Percentiles rank a stretch among this genome's conserved stretches.
Evolutionary conservation across 92 coral and sea anemone species (phyloP).

Genomic region (Zoanthus gigantus): DNA sequence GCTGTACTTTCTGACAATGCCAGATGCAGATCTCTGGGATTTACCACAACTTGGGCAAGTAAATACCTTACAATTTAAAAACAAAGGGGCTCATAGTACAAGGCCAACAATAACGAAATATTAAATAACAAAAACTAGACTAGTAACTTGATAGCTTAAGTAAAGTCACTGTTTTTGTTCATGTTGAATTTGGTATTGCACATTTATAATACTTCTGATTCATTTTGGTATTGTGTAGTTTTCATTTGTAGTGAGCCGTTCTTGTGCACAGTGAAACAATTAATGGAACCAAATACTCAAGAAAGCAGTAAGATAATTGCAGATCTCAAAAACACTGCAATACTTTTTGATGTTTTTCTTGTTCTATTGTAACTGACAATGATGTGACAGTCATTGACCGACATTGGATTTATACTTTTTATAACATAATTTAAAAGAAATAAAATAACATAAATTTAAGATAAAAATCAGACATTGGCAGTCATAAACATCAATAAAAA

Average conservation of each 20-base stretch:
- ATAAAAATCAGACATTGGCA: neutral
- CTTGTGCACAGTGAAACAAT: no score
- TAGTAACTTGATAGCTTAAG: constrained; percentile 39
- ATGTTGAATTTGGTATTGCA: constrained; percentile 46
- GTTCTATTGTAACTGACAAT: no score
- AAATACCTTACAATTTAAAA: constrained; percentile 18
- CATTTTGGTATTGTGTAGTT: no score
- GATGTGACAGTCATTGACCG: no score
- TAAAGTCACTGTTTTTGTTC: constrained; percentile 43
- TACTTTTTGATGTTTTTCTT: no score
- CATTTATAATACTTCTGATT: neutral
- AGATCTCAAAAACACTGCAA: no score
- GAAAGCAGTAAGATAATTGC: no score
- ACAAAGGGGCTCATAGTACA: constrained; percentile 7
- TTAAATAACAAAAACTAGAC: neutral
- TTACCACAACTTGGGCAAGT: constrained; percentile 31
- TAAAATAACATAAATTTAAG: no score
- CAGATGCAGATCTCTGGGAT: neutral
- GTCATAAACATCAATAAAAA: neutral
- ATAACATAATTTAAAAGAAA: no score
- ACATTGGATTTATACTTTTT: no score
- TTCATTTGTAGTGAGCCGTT: no score
- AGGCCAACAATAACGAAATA: constrained; percentile 42
- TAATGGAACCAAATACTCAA: no score
- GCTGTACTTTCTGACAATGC: constrained; percentile 53